These are phyloP conservation scores for Hydroisotoma schaefferi DNA, from an alignment of 2,888 invertebrate genomes.

Conservation along the genomic window DNA sequence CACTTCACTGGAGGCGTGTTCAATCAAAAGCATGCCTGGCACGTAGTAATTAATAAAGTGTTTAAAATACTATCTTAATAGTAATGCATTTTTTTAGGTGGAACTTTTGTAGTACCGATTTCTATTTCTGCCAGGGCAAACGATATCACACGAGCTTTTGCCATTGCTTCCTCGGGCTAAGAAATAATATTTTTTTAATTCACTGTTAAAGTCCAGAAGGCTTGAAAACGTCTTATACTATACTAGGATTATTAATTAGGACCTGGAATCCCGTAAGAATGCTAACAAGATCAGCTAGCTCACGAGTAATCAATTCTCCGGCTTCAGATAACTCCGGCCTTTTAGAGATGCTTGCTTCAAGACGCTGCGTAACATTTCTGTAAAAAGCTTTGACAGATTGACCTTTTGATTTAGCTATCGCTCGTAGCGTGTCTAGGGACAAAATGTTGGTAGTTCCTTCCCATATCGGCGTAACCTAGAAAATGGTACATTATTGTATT, in stretches of 20 bases:
- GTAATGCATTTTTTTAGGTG: neutral
- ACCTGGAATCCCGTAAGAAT: slow-evolving; percentile 17
- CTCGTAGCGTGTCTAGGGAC: slow-evolving; percentile 57
- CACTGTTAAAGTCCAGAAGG: neutral
- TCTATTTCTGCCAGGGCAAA: slow-evolving; percentile 53
- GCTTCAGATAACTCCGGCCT: slow-evolving; percentile 12
- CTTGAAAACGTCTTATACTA: neutral
- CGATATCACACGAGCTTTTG: slow-evolving; percentile 54
- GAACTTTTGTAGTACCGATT: slow-evolving; percentile 45
- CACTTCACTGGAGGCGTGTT: slow-evolving; percentile 22
- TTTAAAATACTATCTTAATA: neutral
- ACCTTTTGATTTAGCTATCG: slow-evolving; percentile 54
- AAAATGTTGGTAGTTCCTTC: slow-evolving; percentile 61
- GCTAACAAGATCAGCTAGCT: slow-evolving; percentile 14
- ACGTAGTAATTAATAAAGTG: neutral
- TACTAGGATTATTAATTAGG: too few relatives aligned
- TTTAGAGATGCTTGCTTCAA: slow-evolving; percentile 25
- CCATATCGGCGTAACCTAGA: slow-evolving; percentile 59
- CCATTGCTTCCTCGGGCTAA: slow-evolving; percentile 52
- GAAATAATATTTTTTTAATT: neutral
- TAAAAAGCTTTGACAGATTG: slow-evolving; percentile 52
- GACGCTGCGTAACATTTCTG: slow-evolving; percentile 48
- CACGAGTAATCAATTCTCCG: neutral
- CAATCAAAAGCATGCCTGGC: slow-evolving; percentile 27
- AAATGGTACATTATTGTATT: neutral